A percentile compares a stretch with the other conserved stretches of the same genome.
Evolutionary conservation across 2,113 vertebrate species (phyloP).

Genomic region (Calonectris borealis): DNA sequence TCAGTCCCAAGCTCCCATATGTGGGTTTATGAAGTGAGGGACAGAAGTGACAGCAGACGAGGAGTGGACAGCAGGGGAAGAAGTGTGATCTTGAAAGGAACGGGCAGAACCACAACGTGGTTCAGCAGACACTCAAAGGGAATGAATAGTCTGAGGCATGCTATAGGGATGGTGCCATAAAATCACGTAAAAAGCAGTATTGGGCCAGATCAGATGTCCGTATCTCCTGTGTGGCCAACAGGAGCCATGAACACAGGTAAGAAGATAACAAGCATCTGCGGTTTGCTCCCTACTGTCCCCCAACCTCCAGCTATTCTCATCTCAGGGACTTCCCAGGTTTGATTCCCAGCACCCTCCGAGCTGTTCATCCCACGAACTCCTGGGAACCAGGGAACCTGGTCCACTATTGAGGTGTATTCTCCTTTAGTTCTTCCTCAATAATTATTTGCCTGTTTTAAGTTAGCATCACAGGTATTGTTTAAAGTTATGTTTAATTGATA

Average conservation of each 20-base stretch:
- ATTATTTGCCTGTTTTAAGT: not conserved
- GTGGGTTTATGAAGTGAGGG: not conserved
- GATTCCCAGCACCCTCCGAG: not conserved
- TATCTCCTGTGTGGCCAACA: not conserved
- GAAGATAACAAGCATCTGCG: not conserved
- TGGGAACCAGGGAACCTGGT: not conserved
- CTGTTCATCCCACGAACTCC: not conserved
- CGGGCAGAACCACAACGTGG: rapidly evolving
- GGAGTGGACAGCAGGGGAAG: not conserved
- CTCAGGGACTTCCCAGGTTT: not conserved
- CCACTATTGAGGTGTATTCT: not conserved
- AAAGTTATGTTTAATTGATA: not conserved
- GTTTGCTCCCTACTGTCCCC: not conserved
- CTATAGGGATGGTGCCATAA: not conserved
- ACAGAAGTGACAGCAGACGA: not conserved
- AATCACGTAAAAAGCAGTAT: not conserved
- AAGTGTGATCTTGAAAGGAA: not conserved
- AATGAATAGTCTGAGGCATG: not conserved
- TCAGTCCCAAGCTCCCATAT: not conserved
- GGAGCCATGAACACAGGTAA: not conserved
- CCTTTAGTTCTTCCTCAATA: not conserved
- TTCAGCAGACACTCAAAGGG: not conserved
- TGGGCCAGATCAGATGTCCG: not conserved
- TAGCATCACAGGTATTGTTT: not conserved
- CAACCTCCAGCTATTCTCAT: not conserved